These are phyloP conservation scores for Chalcosyrphus nemorum DNA, from an alignment of 2,888 invertebrate genomes.

Conservation along the genomic window DNA sequence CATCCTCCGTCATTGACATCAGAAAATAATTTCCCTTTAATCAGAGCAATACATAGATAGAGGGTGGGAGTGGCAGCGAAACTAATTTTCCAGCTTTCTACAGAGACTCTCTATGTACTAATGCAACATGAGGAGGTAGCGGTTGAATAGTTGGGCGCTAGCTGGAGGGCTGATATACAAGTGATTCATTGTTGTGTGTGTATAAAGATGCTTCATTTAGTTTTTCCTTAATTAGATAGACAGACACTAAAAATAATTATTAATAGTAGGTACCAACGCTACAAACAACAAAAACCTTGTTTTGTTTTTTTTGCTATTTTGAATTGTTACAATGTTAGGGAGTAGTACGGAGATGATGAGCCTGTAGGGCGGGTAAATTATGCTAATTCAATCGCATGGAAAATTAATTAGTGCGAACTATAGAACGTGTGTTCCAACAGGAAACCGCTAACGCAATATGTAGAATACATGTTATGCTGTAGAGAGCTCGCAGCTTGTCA, in stretches of 20 bases:
- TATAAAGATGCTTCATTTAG: slow-evolving; percentile 59
- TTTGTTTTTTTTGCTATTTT: slow-evolving; percentile 28
- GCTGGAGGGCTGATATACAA: slow-evolving; percentile 6
- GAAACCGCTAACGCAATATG: slow-evolving; percentile 19
- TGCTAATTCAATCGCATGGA: slow-evolving; percentile 62
- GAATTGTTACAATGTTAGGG: slow-evolving; percentile 51
- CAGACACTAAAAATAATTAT: slow-evolving; percentile 57
- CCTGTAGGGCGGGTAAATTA: slow-evolving; percentile 39
- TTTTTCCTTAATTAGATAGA: slow-evolving; percentile 67
- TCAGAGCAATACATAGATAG: too few relatives aligned
- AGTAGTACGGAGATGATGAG: background rate
- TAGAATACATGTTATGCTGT: slow-evolving; percentile 15
- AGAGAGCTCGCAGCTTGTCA: slow-evolving; percentile 13
- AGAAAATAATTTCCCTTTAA: slow-evolving; percentile 67
- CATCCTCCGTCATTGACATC: slow-evolving; percentile 46
- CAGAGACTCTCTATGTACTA: slow-evolving; percentile 7
- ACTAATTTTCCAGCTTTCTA: slow-evolving; percentile 57
- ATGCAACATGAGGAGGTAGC: background rate
- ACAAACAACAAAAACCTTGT: too few relatives aligned
- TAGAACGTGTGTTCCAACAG: slow-evolving; percentile 46
- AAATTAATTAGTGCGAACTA: slow-evolving; percentile 65
- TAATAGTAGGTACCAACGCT: slow-evolving; percentile 27
- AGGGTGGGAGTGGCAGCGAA: slow-evolving; percentile 55
- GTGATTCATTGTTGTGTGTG: background rate
- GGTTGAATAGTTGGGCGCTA: background rate